Evolutionary conservation across 2,113 vertebrate genomes (phyloP).

Genomic region (Boulengeromyrus knoepffleri): DNA sequence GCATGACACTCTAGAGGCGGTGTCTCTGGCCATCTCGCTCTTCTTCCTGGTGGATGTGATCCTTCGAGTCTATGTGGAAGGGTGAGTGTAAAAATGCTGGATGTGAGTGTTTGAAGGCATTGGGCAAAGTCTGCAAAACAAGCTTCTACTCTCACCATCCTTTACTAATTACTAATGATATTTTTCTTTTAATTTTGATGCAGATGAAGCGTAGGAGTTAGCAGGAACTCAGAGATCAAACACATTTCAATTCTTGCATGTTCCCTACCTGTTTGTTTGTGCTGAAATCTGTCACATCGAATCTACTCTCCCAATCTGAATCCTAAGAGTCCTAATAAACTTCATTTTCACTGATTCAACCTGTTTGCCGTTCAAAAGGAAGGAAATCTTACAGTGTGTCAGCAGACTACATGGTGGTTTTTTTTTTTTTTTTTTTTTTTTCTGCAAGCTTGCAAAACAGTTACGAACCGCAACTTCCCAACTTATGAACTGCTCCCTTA

Average conservation of each 20-base stretch:
- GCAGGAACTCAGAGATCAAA: not conserved
- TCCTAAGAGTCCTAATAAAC: not conserved
- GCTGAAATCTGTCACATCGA: not conserved
- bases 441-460: not conserved
- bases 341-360: not conserved
- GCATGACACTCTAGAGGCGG: slow-evolving; percentile 45
- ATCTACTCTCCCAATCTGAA: not conserved
- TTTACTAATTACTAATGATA: not conserved
- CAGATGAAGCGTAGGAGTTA: not conserved
- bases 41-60: slow-evolving; percentile 83
- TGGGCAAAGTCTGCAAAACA: not conserved
- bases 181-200: not conserved
- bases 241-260: not conserved
- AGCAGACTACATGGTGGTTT: not conserved
- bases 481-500: not conserved
- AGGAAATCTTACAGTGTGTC: not conserved
- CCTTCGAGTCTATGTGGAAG: slow-evolving; percentile 76
- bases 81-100: slow-evolving; percentile 60
- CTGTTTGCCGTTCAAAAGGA: not conserved
- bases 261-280: not conserved
- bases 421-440: not conserved
- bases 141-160: not conserved
- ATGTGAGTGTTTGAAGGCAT: not conserved
- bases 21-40: slow-evolving; percentile 77
- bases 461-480: not conserved